Evolutionary conservation across 2,888 invertebrate species (phyloP), one percentile per base, ranked within the genome.

Genomic region (Lasioglossum oenotherae): DNA sequence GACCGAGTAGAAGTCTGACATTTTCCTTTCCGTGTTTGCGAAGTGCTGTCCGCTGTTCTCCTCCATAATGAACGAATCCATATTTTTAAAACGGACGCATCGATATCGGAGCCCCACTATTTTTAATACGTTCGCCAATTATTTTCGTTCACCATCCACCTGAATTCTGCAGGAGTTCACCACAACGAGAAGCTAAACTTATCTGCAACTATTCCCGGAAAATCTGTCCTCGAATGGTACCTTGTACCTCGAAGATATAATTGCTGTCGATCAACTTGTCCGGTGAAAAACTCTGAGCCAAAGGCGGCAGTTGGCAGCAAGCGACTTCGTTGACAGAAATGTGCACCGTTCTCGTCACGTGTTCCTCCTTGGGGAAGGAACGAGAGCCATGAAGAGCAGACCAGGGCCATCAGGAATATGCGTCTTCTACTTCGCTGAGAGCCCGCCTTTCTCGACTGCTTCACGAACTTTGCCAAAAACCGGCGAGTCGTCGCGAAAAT

Each of bases 391-490:
- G n/a, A 38, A 41, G 35, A 67, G 8, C 8, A 38, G 35, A n/a
- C 23, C 14, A n/a, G n/a, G 16, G 44, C 19, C 14, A 44, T 19
- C 60, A 8, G 38, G 27, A 35, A n/a, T 27, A 53, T 16, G 49
- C 41, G 31, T 57, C 69, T 23, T 82, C 57, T 53, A 31, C 31
- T 46, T 67, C 64, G 35, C 53, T 53, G 27, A 73, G 41, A 77
- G 44, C 53, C 31, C 38, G 27, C 10, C 27, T 16, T 38, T 27
- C 14, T 19, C 16, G 35, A 16, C 12, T 16, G 57, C n/a, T 64
- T 71, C 14, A 44, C 41, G 64, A 38, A 78, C 53, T 83, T 83
- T 72, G 74, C 74, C 69, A 78, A 78, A 83, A 83, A 35, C 41
- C 49, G 23, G 1, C 57, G 46, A 35, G 69, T 27, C 57, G 84